Evolutionary conservation across 2,113 vertebrate species (phyloP).

Genomic region (Apodemus sylvaticus): DNA sequence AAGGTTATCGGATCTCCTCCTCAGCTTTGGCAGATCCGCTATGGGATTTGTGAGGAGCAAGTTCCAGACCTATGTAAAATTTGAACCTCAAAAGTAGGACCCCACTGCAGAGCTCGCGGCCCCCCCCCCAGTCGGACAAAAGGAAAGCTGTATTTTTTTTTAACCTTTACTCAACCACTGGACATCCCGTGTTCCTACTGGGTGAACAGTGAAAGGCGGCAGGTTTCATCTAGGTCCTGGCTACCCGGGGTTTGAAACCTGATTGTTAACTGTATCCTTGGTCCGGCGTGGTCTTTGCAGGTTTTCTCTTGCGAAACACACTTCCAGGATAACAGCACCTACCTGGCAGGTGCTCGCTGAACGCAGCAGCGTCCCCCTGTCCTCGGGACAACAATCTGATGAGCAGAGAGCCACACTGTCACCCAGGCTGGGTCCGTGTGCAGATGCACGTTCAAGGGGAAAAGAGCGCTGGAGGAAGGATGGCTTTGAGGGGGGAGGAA

Average conservation of each 20-base stretch:
- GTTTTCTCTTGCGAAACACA: not conserved
- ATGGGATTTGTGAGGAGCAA: not conserved
- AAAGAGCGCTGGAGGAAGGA: not conserved
- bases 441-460: not conserved
- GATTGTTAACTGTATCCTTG: constrained; percentile 53
- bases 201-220: accelerated
- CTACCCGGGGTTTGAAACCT: not conserved
- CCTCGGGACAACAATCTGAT: not conserved
- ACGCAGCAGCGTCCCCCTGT: not conserved
- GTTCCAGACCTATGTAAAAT: not conserved
- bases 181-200: not conserved
- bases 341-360: not conserved
- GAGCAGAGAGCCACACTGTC: not conserved
- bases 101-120: not conserved
- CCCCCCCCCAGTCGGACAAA: not conserved
- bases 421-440: not conserved
- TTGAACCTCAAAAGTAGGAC: not conserved
- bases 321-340: not conserved
- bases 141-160: constrained; percentile 2
- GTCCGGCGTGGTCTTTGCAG: not conserved
- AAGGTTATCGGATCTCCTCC: not conserved
- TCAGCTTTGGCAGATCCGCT: not conserved
- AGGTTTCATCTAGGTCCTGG: not conserved
- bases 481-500: not conserved
- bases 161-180: not conserved